phyloP scores from a whole-genome alignment of 2,113 vertebrate genomes.

The Pristiophorus japonicus region DNA sequence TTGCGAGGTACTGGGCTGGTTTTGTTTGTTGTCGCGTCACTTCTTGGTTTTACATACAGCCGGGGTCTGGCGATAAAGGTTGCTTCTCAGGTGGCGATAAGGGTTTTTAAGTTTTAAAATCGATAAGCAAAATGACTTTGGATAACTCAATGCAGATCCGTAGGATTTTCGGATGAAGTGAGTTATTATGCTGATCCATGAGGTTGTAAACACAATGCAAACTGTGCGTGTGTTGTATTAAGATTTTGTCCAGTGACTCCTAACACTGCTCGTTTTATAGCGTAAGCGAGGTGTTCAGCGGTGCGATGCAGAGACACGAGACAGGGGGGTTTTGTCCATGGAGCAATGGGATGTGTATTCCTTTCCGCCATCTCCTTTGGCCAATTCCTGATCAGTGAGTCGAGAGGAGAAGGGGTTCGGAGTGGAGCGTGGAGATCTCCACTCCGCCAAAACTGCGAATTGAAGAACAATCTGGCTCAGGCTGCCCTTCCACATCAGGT shows the following conservation, averaged over 20 bases:
- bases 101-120: neutral
- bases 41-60: neutral
- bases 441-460: neutral
- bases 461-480: neutral
- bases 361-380: neutral
- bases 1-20: neutral
- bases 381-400: neutral
- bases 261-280: neutral
- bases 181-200: neutral
- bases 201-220: neutral
- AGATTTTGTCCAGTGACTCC: neutral
- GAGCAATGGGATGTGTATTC: neutral
- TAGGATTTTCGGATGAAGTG: neutral
- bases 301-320: neutral
- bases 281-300: neutral
- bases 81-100: neutral
- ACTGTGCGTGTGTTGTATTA: neutral
- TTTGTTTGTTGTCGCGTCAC: neutral
- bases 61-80: neutral
- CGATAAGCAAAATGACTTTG: neutral
- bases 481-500: neutral
- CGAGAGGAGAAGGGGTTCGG: neutral
- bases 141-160: neutral
- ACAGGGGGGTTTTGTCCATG: neutral
- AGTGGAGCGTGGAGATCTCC: neutral